Conservation (phyloP, 2,797 vertebrate species). For the Sylvia borin region DNA sequence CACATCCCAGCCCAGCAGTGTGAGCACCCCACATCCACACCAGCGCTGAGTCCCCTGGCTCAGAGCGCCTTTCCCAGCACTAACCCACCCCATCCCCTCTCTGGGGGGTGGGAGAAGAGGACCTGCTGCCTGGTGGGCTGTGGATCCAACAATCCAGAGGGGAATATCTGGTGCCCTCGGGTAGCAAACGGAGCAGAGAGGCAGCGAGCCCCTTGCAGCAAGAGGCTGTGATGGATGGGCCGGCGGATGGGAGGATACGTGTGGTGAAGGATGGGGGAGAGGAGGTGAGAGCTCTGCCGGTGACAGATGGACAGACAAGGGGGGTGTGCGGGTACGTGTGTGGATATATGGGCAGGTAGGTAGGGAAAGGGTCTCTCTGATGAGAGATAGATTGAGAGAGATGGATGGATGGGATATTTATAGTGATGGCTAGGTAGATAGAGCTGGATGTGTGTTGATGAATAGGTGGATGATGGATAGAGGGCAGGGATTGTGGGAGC, state of each 20-base stretch:
- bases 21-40: neutral
- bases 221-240: slow-evolving; percentile 23
- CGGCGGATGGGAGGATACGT: neutral
- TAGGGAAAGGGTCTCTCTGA: slow-evolving; percentile 35
- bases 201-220: neutral
- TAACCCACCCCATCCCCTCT: fast-evolving
- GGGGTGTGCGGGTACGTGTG: neutral
- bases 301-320: slow-evolving; percentile 24
- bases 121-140: fast-evolving
- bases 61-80: neutral
- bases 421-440: slow-evolving; percentile 65
- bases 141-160: neutral
- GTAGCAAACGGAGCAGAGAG: neutral
- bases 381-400: slow-evolving; percentile 51
- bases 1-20: neutral
- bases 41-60: fast-evolving
- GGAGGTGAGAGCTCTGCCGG: neutral
- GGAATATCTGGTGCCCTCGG: neutral
- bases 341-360: neutral
- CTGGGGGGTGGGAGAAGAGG: fast-evolving
- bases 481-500: slow-evolving; percentile 57
- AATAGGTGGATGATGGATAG: slow-evolving; percentile 70
- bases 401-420: slow-evolving; percentile 71
- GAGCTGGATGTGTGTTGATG: slow-evolving; percentile 62
- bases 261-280: neutral